Evolutionary conservation across 2,113 vertebrate species (phyloP).

Genomic region (Orcinus orca): DNA sequence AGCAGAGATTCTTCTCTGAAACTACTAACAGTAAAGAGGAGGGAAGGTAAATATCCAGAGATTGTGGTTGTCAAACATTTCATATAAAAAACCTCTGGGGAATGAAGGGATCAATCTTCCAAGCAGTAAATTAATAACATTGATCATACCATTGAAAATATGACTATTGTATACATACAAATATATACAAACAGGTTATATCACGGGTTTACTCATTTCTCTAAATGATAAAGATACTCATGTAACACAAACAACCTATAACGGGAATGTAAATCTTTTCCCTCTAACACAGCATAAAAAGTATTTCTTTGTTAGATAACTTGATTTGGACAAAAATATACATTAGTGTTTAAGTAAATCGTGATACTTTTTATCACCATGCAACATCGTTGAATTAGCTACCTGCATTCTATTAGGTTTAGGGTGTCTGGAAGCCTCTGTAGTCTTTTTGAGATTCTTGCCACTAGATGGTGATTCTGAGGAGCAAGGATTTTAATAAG

Average conservation of each 20-base stretch:
- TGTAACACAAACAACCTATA: background rate
- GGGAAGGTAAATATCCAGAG: background rate
- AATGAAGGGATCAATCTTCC: background rate
- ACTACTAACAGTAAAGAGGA: background rate
- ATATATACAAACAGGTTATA: background rate
- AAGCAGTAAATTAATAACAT: background rate
- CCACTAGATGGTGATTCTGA: conserved; percentile 15
- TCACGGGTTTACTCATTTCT: background rate
- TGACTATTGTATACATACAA: background rate
- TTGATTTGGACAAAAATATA: background rate
- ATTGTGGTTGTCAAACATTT: background rate
- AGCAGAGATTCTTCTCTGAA: background rate
- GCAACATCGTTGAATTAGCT: background rate
- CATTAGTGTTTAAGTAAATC: background rate
- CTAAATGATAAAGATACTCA: background rate
- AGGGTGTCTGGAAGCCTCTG: background rate
- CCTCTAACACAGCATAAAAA: background rate
- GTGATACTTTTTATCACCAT: background rate
- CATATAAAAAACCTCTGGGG: background rate
- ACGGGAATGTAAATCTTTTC: background rate
- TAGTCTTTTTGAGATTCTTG: background rate
- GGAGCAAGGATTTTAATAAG: background rate
- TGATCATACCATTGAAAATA: background rate
- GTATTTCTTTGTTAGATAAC: background rate
- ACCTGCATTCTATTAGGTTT: background rate